phyloP scores from a whole-genome alignment of 2,797 vertebrate genomes.

The Poecile montanus region DNA sequence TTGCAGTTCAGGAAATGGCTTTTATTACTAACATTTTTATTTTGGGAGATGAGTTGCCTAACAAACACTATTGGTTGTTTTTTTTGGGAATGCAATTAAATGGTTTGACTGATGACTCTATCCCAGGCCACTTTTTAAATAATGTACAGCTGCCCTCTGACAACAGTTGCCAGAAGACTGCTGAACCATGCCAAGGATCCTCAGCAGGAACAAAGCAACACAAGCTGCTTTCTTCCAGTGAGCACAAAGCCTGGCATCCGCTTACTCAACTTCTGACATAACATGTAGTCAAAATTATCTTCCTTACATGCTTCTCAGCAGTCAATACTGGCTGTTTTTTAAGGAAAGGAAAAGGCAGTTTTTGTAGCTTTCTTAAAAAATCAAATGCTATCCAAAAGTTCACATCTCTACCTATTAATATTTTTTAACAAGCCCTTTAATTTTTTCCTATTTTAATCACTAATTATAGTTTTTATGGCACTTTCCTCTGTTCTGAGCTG shows the following conservation, averaged over 20 bases:
- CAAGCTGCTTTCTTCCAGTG: not conserved
- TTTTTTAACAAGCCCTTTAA: not conserved
- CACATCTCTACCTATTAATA: not conserved
- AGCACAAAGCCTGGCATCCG: accelerated
- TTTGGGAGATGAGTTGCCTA: not conserved
- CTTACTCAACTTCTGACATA: not conserved
- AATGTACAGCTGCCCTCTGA: not conserved
- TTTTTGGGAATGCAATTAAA: not conserved
- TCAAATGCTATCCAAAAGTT: not conserved
- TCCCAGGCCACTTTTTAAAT: not conserved
- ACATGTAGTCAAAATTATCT: not conserved
- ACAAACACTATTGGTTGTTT: not conserved
- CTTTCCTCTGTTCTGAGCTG: not conserved
- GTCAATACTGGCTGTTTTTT: not conserved
- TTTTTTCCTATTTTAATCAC: not conserved
- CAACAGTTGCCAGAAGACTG: not conserved
- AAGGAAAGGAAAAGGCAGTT: not conserved
- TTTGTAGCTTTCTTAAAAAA: not conserved
- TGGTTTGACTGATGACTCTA: not conserved
- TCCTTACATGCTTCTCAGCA: not conserved
- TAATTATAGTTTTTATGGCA: not conserved
- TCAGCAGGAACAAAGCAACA: not conserved
- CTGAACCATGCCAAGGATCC: not conserved
- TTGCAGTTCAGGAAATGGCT: not conserved
- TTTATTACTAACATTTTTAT: not conserved